Conservation (phyloP, 2,797 vertebrate genomes). For the Harpagifer antarcticus region DNA sequence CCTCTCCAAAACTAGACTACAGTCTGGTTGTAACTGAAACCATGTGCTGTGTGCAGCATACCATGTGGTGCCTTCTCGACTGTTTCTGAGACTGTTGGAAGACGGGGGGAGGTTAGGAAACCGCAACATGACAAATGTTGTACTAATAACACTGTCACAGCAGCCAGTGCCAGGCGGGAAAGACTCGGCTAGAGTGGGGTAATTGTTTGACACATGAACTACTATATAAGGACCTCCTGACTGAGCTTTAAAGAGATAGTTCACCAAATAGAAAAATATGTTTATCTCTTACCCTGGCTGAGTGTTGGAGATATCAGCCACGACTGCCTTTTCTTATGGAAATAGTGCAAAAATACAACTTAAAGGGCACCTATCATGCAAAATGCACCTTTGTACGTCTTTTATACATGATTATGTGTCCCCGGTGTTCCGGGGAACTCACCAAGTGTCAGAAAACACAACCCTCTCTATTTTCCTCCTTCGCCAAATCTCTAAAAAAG, state of each 20-base stretch:
- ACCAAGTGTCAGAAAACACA: no score
- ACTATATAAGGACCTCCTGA: conserved; percentile 52
- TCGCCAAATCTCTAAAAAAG: no score
- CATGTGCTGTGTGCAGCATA: conserved; percentile 60
- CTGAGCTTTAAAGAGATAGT: conserved; percentile 8
- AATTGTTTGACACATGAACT: conserved; percentile 37
- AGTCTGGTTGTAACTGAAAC: conserved; percentile 61
- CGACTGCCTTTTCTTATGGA: no score
- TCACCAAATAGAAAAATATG: no score
- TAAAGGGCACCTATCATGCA: no score
- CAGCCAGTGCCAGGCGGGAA: conserved; percentile 50
- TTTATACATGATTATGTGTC: no score
- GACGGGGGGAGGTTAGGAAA: conserved; percentile 62
- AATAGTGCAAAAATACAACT: no score
- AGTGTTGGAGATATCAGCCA: no score
- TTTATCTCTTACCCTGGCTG: no score
- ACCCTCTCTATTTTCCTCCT: no score
- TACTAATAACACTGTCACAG: conserved; percentile 64
- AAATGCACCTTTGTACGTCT: no score
- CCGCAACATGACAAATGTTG: conserved; percentile 78
- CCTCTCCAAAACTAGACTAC: conserved; percentile 29
- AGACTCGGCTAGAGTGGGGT: conserved; percentile 45
- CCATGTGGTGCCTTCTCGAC: conserved; percentile 66
- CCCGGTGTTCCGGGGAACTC: no score
- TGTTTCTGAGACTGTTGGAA: conserved; percentile 57